Base-by-base conservation (phyloP, 2,113 vertebrate genomes). In the Triplophysa siluroides region DNA sequence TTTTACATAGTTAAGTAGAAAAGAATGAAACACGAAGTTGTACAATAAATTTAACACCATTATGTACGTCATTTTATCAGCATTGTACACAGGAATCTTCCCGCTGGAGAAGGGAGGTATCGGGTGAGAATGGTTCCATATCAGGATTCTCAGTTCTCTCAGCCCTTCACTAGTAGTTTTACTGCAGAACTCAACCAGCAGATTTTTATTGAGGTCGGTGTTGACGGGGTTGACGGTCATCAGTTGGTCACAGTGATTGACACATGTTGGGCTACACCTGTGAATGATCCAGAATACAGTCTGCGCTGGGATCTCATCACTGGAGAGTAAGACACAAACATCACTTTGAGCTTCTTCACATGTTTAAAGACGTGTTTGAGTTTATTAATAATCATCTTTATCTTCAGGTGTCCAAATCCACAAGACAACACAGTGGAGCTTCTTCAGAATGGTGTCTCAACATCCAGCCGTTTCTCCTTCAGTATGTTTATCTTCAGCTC, bases 261-360 rank as follows among this genome's bases (percentile, higher is more conserved):
- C 21, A 84, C 82, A 0, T 93, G 92, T 43, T 92, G 91, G 92
- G 90, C 91, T 9, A 92, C 91, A 0, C 89, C 92, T 0, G 56
- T 84, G 29, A 87, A 85, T 2, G 5, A 80, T 0, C 58, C 83
- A 0, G 79, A 11, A 4, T 70, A 83, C 71, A 62, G 63, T 16
- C 52, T 88, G 64, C 85, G 52, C 69, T 90, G 91, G 91, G 80
- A 90, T 78, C 91, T 93, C 66, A 86, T 93, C 8, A 58, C 0
- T 33, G 1, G 54, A n/a, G 81, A 87, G 91, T 93, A 87, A 86
- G 56, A 62, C 2, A 21, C 4, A 33, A 45, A 29, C 10, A 2
- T 26, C n/a, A 23, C 10, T 19, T 75, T 13, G 78, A 1, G 56
- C 19, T 8, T 0, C 12, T 1, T 0, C 19, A 4, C 8, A 8